Conservation (phyloP, 2,888 invertebrate species). For the Tenthredo scrophulariae region DNA sequence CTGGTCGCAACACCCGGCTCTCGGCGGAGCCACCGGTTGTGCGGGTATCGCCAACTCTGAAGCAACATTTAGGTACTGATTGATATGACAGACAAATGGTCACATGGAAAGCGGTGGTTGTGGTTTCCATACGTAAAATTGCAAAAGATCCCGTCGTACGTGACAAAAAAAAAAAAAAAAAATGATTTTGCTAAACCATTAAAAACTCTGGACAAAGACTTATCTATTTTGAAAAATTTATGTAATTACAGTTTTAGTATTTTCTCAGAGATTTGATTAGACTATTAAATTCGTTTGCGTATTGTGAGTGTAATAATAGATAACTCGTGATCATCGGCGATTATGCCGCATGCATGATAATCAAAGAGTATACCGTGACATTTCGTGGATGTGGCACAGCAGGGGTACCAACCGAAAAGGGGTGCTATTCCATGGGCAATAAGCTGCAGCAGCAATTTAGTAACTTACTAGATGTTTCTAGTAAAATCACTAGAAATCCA, state of each 20-base stretch:
- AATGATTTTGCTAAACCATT: not conserved
- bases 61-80: constrained; percentile 60
- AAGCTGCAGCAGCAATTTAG: too few species aligned
- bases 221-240: not conserved
- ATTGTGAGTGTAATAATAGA: not conserved
- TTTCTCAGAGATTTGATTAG: not conserved
- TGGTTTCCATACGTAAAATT: not conserved
- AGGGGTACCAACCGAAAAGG: too few species aligned
- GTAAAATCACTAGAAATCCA: too few species aligned
- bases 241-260: not conserved
- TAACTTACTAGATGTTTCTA: too few species aligned
- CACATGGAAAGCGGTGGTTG: not conserved
- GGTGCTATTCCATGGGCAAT: too few species aligned
- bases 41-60: constrained; percentile 76
- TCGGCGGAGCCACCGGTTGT: constrained; percentile 75
- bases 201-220: not conserved
- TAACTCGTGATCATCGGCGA: not conserved
- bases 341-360: not conserved
- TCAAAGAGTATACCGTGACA: not conserved
- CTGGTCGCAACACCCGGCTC: constrained; percentile 80
- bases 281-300: not conserved
- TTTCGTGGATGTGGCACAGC: too few species aligned
- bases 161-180: not conserved
- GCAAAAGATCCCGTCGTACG: not conserved
- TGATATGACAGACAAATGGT: not conserved